phyloP scores from a whole-genome alignment of 2,113 vertebrate species.

The Eudyptes chrysolophus region DNA sequence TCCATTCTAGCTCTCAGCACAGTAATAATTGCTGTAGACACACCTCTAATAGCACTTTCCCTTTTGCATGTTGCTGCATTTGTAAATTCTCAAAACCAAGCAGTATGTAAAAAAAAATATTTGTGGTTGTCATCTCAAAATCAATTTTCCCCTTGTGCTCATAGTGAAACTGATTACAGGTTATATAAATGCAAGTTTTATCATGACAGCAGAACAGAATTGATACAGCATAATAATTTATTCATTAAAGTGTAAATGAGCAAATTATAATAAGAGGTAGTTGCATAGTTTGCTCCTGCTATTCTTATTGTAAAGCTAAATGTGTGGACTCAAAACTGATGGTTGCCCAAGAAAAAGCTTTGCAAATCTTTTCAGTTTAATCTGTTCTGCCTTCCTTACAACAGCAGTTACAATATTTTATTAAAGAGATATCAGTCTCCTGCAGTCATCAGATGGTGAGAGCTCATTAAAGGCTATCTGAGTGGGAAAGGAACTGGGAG shows the following conservation, averaged over 20 bases:
- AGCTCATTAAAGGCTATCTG: not conserved
- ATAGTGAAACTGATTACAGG: slow-evolving; percentile 56
- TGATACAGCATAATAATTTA: slow-evolving; percentile 67
- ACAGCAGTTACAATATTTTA: not conserved
- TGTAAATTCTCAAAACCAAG: not conserved
- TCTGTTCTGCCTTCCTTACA: not conserved
- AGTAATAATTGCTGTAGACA: not conserved
- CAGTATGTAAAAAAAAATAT: not conserved
- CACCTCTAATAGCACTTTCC: not conserved
- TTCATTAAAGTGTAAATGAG: slow-evolving; percentile 75
- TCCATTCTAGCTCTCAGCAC: not conserved
- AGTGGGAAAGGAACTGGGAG: not conserved
- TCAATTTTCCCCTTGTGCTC: slow-evolving; percentile 50
- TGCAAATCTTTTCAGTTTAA: not conserved
- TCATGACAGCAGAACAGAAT: slow-evolving; percentile 47
- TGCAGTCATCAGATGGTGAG: not conserved
- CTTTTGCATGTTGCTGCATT: slow-evolving; percentile 25
- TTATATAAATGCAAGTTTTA: slow-evolving; percentile 71
- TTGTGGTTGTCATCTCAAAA: slow-evolving; percentile 53
- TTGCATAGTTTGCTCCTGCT: not conserved
- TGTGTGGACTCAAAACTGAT: not conserved
- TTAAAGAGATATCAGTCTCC: not conserved
- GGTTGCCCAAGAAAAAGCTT: not conserved
- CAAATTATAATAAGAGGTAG: slow-evolving; percentile 32
- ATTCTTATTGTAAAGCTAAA: not conserved